Evolutionary conservation across 2,888 invertebrate species (phyloP), one percentile per base, ranked within the genome.

Genomic region (Trissonchulus sp.): DNA sequence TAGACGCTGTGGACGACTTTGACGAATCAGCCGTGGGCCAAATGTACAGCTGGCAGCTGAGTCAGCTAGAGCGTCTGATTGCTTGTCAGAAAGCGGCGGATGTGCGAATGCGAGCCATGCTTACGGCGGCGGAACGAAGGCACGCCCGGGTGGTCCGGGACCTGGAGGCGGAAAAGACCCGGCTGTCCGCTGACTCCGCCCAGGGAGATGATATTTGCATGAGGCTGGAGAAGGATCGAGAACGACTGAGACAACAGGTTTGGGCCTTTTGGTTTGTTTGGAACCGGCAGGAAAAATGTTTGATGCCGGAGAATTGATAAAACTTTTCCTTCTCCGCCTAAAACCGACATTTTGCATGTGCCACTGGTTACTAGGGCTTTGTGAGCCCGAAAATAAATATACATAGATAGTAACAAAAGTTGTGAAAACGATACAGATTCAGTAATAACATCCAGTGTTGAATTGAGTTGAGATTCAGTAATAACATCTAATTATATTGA

Each of bases 191-290:
- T 81, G 92, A 92, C 82, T 92, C 92, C 30, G 92, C 92, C 35
- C 92, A 92, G 84, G 92, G 92, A n/a, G 92, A 93, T 85, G 92
- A 92, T 85, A 91, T 92, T 76, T 92, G 92, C 1, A 92, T 92
- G 83, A 90, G 91, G 77, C 85, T 92, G 78, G 92, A 92, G 86
- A 91, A 91, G 86, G 92, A 93, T 82, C 86, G 92, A 76, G 90
- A 90, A 76, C 86, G 90, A 73, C 87, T 92, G 72, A 90, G 88
- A 79, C 89, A 91, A 83, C 92, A 93, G 85, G 86, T 86, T 76
- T 38, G 77, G 65, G 60, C n/a, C n/a, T n/a, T n/a, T n/a, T n/a
- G n/a, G n/a, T n/a, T n/a, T n/a, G n/a, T n/a, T n/a, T n/a, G n/a
- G n/a, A n/a, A n/a, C n/a, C n/a, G n/a, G n/a, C n/a, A n/a, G n/a